Conservation (phyloP, 2,888 invertebrate genomes). For the Orthonychiurus folsomi region DNA sequence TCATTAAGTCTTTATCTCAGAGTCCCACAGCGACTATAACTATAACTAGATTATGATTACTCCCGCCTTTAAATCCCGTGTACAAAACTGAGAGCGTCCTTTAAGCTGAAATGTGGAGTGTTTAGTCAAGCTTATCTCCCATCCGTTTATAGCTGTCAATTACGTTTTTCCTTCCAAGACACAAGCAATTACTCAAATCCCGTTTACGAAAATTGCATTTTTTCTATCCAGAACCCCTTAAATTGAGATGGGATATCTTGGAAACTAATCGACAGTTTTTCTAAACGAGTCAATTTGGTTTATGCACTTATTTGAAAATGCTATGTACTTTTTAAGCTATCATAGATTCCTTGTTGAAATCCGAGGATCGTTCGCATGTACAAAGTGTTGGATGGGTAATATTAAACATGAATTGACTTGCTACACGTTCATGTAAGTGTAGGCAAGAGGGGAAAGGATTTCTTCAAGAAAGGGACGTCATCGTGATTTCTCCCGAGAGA, state of each 20-base stretch:
- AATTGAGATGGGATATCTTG: too few relatives aligned
- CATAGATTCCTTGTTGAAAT: too few relatives aligned
- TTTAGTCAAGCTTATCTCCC: conserved; percentile 4
- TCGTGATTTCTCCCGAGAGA: neutral
- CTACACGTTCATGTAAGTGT: neutral
- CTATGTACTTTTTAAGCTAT: too few relatives aligned
- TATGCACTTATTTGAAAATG: neutral
- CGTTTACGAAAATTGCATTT: too few relatives aligned
- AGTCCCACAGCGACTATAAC: conserved; percentile 19
- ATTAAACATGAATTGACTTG: neutral
- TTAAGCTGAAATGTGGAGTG: too few relatives aligned
- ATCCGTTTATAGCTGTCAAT: neutral
- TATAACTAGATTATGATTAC: conserved; percentile 24
- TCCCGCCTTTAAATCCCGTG: too few relatives aligned
- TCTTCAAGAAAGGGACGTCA: neutral
- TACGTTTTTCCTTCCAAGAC: neutral
- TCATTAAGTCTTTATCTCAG: conserved; percentile 22
- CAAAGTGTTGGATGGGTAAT: neutral
- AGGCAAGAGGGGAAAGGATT: neutral
- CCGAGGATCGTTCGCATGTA: too few relatives aligned
- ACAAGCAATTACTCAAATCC: neutral
- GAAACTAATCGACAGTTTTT: too few relatives aligned
- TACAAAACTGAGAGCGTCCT: too few relatives aligned
- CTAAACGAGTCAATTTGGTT: too few relatives aligned
- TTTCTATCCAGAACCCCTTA: too few relatives aligned